These are phyloP conservation scores for Alauda arvensis DNA, from an alignment of 2,797 vertebrate genomes.

Conservation along the genomic window DNA sequence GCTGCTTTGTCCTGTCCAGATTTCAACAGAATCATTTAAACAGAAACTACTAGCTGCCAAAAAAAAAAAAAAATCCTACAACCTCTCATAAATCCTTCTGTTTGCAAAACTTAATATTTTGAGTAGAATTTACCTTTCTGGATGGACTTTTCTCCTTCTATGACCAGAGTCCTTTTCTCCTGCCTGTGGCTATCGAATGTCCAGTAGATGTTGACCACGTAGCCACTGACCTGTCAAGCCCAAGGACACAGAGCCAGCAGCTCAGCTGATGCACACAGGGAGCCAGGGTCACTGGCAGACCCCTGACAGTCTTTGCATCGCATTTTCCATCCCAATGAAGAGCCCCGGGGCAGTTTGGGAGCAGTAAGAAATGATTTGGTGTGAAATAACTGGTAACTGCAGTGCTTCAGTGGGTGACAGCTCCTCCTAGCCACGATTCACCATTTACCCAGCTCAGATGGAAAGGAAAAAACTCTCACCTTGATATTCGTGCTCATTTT, in stretches of 20 bases:
- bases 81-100: background rate
- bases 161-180: conserved; percentile 82
- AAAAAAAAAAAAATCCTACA: background rate
- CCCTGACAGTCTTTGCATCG: background rate
- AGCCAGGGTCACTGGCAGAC: background rate
- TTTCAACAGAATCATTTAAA: background rate
- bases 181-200: conserved; percentile 89
- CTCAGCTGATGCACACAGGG: background rate
- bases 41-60: background rate
- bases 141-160: conserved; percentile 65
- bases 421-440: background rate
- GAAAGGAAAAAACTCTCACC: conserved; percentile 53
- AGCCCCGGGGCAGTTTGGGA: background rate
- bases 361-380: background rate
- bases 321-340: background rate
- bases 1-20: background rate
- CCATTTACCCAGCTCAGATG: background rate
- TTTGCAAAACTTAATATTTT: background rate
- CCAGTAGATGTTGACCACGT: conserved; percentile 88
- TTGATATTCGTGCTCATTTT: conserved; percentile 77
- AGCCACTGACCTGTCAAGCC: conserved; percentile 81
- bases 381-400: background rate
- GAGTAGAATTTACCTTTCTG: conserved; percentile 75
- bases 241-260: background rate
- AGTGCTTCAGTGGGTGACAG: background rate